Evolutionary conservation across 2,888 invertebrate genomes (phyloP), one percentile per base, ranked within the genome.

Genomic region (Thera britannica): DNA sequence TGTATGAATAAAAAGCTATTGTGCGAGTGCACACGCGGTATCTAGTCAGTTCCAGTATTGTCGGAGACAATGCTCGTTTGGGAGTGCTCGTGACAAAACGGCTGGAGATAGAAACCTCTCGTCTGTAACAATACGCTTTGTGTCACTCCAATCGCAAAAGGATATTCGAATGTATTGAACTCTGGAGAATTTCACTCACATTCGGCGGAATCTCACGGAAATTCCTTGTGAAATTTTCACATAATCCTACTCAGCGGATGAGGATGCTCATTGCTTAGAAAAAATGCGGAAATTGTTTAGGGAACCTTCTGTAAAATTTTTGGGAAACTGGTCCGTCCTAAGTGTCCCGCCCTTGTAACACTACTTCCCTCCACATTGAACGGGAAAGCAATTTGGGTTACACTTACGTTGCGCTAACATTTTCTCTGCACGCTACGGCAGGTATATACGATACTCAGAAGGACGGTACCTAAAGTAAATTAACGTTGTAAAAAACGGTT

Each of bases 141-240:
- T 88, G 87, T 89, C 90, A 86, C 88, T 89, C 83, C 88, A 89
- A 89, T 89, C 87, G 87, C 85, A 85, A 90, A 90, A 90, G 87
- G 88, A 90, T 90, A 90, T 90, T 85, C 85, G 85, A 87, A 90
- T 88, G 89, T 90, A 91, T 90, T 87, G 90, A 90, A 88, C 85
- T 84, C 83, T 75, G 75, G 85, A 86, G 85, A 87, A 88, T 89
- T 89, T 87, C 87, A 86, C 86, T 86, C 85, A 83, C 86, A 84
- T 82, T 84, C 80, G 76, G 76, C 73, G 79, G 77, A 82, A 82
- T 82, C 79, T 83, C 79, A 77, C 79, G 77, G 78, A 86, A 83
- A 84, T 86, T 83, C 80, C 77, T 81, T 74, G 79, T 76, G 77
- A 83, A 83, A 79, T 86, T 87, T 85, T 82, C 83, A 84, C 86